Evolutionary conservation across 2,113 vertebrate genomes (phyloP).

Genomic region (Camelus bactrianus): DNA sequence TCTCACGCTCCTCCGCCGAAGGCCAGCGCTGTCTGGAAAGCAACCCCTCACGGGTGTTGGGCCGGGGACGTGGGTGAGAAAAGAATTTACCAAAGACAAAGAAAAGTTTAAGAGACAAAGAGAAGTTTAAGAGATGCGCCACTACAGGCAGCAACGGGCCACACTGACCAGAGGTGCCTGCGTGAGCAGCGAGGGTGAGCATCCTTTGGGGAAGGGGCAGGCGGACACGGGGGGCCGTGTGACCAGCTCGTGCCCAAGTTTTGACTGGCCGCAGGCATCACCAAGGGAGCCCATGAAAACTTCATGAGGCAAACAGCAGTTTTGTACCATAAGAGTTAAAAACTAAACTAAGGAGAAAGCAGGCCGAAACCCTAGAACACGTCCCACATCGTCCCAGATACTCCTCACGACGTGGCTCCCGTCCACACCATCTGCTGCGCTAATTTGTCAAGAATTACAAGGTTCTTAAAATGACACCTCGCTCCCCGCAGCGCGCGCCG

Average conservation of each 20-base stretch:
- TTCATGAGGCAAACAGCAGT: conserved; percentile 40
- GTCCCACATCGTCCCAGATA: conserved; percentile 77
- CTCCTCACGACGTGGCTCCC: conserved; percentile 75
- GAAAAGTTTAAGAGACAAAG: no score
- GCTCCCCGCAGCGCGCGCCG: conserved; percentile 77
- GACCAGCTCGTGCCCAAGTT: no score
- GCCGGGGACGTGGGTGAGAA: no score
- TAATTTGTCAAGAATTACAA: conserved; percentile 83
- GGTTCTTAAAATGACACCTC: conserved; percentile 82
- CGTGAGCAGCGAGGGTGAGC: no score
- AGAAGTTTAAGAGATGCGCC: no score
- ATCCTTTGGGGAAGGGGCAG: no score
- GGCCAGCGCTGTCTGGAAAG: not conserved
- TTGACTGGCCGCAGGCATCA: no score
- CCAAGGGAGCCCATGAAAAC: not conserved
- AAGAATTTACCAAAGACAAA: no score
- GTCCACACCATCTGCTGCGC: conserved; percentile 83
- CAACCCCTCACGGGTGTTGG: not conserved
- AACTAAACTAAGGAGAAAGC: conserved; percentile 74
- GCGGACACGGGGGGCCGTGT: no score
- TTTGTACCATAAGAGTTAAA: conserved; percentile 64
- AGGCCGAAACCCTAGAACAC: conserved; percentile 74
- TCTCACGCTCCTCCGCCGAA: not conserved
- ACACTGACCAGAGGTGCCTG: no score
- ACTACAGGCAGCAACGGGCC: no score